Evolutionary conservation across 2,797 vertebrate genomes (phyloP), one percentile per base, ranked within the genome.

Genomic region (Xiphorhynchus erythropygius): DNA sequence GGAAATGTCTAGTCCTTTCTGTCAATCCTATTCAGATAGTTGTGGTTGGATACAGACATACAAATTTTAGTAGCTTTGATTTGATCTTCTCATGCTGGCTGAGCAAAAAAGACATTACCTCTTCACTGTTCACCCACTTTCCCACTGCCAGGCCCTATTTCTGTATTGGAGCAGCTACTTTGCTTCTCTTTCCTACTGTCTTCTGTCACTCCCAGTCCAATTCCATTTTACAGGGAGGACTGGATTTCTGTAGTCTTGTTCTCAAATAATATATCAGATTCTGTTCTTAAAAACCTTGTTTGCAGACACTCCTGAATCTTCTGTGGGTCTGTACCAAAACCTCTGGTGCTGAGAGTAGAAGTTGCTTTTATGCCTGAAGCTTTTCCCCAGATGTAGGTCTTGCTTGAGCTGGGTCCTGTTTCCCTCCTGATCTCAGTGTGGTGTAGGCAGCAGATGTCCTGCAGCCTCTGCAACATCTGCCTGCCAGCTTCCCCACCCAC

Each of bases 401-500:
- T 71, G 24, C 19, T 28, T 35, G 3, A 30, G 18, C 10, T 59
- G 30, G 27, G 14, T 71, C 15, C 39, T 17, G 1, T 78, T 87
- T 70, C 70, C 13, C 28, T 55, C 28, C 57, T 27, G 47, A 17
- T 33, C 35, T 24, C 47, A n/a, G 33, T 7, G 39, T 49, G 18
- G 32, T 9, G 4, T 33, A 35, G 52, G 62, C 33, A 65, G 60
- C 37, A 24, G 33, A 16, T 70, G 28, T 57, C 47, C 39, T 81
- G 33, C 56, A n/a, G 10, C 47, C 30, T 68, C 35, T 55, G 2
- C 1, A 49, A 11, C 4, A 12, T 22, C 59, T 50, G 15, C 46
- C 39, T 39, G 46, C 49, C 9, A 32, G 1, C 21, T 69, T 73
- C 8, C 18, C n/a, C 7, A 9, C 6, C 5, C 0, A 0, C 49